These are phyloP conservation scores for Allacma fusca DNA, from an alignment of 2,888 invertebrate species.

Conservation along the genomic window DNA sequence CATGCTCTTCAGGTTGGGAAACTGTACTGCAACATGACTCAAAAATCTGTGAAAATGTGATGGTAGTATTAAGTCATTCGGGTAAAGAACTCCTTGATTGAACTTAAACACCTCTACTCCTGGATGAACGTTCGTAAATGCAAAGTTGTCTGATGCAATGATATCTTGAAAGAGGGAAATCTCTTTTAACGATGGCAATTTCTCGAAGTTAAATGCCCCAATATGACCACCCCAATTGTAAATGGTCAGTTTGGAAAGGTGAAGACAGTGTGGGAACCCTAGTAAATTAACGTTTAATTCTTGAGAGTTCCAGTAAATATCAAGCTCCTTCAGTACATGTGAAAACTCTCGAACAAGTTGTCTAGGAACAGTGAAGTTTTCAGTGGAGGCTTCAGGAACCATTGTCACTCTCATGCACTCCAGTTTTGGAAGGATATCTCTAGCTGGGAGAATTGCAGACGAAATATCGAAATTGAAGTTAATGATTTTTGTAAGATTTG, in stretches of 20 bases:
- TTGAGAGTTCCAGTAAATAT: slow-evolving; percentile 12
- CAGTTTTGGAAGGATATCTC: background rate
- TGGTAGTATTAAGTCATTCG: slow-evolving; percentile 1
- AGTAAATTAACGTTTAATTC: background rate
- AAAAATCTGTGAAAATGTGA: background rate
- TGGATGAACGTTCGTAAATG: background rate
- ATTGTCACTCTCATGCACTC: background rate
- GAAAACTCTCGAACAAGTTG: slow-evolving; percentile 20
- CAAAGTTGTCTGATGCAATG: slow-evolving; percentile 3
- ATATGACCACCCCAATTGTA: slow-evolving; percentile 19
- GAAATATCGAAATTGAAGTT: slow-evolving; percentile 26
- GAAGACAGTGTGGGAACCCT: background rate
- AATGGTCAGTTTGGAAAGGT: background rate
- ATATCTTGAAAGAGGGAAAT: slow-evolving; percentile 21
- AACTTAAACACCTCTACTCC: background rate
- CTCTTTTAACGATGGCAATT: background rate
- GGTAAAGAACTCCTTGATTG: slow-evolving; percentile 7
- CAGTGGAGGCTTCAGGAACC: background rate
- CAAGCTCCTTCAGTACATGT: background rate
- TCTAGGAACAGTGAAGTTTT: background rate
- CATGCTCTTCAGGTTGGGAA: background rate
- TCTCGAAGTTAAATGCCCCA: slow-evolving; percentile 5
- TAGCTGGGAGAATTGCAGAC: background rate
- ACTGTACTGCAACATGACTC: slow-evolving; percentile 1
- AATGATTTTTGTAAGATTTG: background rate